Evolutionary conservation across 2,888 invertebrate species (phyloP), one percentile per base, ranked within the genome.

Genomic region (Stegophylla sp.): DNA sequence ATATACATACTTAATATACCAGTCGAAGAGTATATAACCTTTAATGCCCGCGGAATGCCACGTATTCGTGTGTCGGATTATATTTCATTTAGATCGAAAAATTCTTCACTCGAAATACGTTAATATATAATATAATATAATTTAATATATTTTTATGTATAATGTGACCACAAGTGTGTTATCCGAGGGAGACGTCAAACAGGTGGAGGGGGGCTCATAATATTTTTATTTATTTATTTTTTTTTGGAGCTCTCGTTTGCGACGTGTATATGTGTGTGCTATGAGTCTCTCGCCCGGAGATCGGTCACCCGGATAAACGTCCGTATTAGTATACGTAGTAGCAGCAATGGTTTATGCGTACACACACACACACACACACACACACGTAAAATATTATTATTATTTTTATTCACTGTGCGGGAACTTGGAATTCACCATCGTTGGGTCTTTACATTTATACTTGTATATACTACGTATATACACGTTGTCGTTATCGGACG

Each of bases 261-360:
- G n/a, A n/a, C n/a, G n/a, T n/a, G n/a, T n/a, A 7, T 34, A 34
- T 34, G 71, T 56, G 71, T 56, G 23, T 71, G 51, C 53, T 56
- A 71, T 53, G 53, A 23, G 48, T 73, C 59, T 48, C 26, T 20
- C 26, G 64, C 23, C 51, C 64, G 51, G n/a, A 75, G 75, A 75
- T 75, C 63, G 75, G 75, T 75, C 75, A 64, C n/a, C 75, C 75
- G 75, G 75, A 75, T 64, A 75, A 75, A 75, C 51, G 75, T 75
- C 75, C 75, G 64, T 75, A 75, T 75, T 64, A 75, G 75, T 64
- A 63, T 48, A 51, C n/a, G n/a, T n/a, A n/a, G n/a, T 51, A 12
- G 61, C 48, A 74, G 61, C 61, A 2, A 28, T 53, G 20, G 9
- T 20, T 2, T 56, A 20, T 56, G 41, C 15, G 12, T 2, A 0